These are phyloP conservation scores for Macquaria ambigua DNA, from an alignment of 2,113 vertebrate species.

Conservation along the genomic window DNA sequence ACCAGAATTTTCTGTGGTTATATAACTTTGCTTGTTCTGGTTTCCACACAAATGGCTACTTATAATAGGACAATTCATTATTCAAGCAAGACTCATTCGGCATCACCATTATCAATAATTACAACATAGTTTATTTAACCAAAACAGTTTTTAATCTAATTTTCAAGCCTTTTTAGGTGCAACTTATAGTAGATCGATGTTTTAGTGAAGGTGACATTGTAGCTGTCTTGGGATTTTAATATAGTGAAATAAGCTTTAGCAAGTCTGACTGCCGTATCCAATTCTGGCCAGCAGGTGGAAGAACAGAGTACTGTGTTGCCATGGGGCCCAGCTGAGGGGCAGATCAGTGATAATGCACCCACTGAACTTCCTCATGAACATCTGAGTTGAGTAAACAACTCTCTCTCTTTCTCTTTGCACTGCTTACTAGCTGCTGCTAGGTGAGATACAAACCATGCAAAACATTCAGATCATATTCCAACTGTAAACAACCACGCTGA, in stretches of 20 bases:
- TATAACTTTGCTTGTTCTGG: conserved; percentile 10
- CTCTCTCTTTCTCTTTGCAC: conserved; percentile 32
- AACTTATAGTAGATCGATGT: background rate
- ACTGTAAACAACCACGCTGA: conserved; percentile 24
- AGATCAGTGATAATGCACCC: conserved; percentile 58
- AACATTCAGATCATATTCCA: conserved; percentile 38
- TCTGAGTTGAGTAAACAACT: conserved; percentile 71
- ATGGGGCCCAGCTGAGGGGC: conserved; percentile 68
- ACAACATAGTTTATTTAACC: background rate
- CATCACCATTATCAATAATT: background rate
- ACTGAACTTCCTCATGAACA: conserved; percentile 74
- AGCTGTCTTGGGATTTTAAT: background rate
- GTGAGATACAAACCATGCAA: conserved; percentile 49
- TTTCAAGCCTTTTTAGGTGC: background rate
- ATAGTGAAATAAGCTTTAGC: background rate
- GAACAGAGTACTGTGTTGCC: conserved; percentile 24
- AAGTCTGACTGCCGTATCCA: conserved; percentile 37
- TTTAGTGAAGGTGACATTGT: background rate
- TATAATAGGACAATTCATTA: background rate
- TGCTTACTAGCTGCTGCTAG: conserved; percentile 21
- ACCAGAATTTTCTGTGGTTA: conserved; percentile 44
- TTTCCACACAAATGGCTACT: conserved; percentile 23
- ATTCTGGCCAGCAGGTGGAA: conserved; percentile 70
- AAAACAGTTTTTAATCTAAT: background rate
- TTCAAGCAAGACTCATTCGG: background rate